Base-by-base conservation (phyloP, 2,888 invertebrate genomes). In the Siphlonurus alternatus region DNA sequence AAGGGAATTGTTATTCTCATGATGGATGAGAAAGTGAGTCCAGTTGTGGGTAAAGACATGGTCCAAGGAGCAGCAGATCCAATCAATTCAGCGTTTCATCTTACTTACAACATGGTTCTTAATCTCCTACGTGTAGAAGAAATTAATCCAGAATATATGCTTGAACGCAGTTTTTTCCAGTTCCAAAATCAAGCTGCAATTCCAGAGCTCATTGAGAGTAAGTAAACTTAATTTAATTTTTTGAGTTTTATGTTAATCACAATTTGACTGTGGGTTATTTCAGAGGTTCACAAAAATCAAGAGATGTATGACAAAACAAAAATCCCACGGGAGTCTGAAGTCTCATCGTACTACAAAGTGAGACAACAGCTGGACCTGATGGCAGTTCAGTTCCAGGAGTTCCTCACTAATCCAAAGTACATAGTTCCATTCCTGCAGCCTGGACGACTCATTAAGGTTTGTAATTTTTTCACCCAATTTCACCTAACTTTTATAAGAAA, bases 71-170 rank as follows among this genome's bases (percentile, higher is more conserved):
- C 86, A 71, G 89, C 99, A 0, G 99, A 99, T 78, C 91, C 96
- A 0, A 89, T 99, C 67, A 99, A 99, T 76, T 97, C 97, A 0
- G 98, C 99, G 0, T 99, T 99, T 78, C 98, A 99, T 77, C 81
- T 99, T 66, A 98, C 98, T 0, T 99, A 99, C 76, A 99, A 99
- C 75, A 99, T 99, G 99, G 97, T 99, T 2, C 77, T 96, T 65
- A 88, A 99, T 83, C 79, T 99, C 68, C 79, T 99, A 68, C 80
- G 99, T 69, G 99, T 99, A 0, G 99, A 99, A 76, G 99, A 97
- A 79, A 97, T 99, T 64, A 98, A 99, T 78, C 99, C 99, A 0
- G 97, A 99, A 75, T 99, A 94, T 73, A 98, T 99, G 95, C 79
- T 99, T 73, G 97, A 98, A 73, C 81, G 96, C 67, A 96, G 96